Evolutionary conservation across 2,113 vertebrate species (phyloP).

Genomic region (Corythornis cristatus): DNA sequence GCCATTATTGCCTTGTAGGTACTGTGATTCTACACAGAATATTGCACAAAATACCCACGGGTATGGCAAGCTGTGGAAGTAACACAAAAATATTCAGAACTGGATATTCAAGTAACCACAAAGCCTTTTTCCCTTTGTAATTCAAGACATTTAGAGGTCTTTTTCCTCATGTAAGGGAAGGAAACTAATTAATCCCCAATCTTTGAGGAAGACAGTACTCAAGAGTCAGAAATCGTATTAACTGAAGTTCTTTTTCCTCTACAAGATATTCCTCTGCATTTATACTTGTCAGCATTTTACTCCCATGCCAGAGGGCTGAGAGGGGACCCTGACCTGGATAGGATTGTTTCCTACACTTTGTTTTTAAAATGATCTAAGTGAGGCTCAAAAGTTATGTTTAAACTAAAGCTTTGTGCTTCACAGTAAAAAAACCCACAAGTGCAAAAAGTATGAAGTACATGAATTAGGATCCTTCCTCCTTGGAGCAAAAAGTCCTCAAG

Average conservation of each 20-base stretch:
- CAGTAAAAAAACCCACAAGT: neutral
- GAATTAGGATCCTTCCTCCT: neutral
- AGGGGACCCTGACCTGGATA: neutral
- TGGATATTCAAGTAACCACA: neutral
- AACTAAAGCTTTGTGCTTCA: neutral
- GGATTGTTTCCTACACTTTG: neutral
- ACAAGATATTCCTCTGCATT: neutral
- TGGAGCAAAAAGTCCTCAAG: neutral
- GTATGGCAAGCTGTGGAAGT: neutral
- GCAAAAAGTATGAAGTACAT: neutral
- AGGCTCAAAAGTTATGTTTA: neutral
- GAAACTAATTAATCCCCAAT: neutral
- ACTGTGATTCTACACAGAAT: neutral
- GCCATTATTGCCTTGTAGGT: neutral
- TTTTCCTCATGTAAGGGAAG: neutral
- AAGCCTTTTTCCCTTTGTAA: neutral
- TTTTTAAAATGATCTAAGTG: neutral
- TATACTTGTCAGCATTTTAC: neutral
- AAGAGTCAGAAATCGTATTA: neutral
- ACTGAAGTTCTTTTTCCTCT: neutral
- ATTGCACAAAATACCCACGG: neutral
- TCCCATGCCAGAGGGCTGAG: neutral
- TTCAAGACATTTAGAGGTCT: neutral
- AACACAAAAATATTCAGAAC: neutral
- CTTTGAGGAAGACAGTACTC: neutral